These are phyloP conservation scores for Diorhabda sublineata DNA, from an alignment of 1,140 invertebrate species.

Conservation along the genomic window DNA sequence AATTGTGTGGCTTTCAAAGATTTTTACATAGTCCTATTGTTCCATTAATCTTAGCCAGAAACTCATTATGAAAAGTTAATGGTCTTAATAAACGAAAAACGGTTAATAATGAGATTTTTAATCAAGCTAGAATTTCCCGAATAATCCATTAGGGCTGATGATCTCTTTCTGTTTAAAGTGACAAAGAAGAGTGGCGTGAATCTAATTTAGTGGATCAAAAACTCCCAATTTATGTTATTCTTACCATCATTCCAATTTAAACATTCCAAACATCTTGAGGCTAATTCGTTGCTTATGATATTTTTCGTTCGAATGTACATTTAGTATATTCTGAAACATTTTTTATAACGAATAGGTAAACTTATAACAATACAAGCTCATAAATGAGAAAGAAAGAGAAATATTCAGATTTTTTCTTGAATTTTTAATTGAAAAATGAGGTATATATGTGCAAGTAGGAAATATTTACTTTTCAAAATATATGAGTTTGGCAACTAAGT, in stretches of 20 bases:
- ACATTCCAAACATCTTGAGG: background rate
- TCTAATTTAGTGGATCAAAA: conserved; percentile 2
- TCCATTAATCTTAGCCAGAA: background rate
- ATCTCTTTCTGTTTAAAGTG: background rate
- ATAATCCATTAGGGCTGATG: background rate
- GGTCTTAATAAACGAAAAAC: background rate
- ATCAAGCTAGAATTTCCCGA: background rate
- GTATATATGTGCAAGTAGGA: too few relatives aligned
- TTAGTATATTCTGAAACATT: too few relatives aligned
- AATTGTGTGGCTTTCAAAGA: background rate
- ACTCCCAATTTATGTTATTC: background rate
- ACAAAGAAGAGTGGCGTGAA: conserved; percentile 1
- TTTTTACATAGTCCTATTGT: background rate
- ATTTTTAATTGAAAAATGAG: too few relatives aligned
- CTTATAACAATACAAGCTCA: too few relatives aligned
- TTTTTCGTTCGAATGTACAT: too few relatives aligned
- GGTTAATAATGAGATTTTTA: conserved; percentile 3
- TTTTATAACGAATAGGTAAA: too few relatives aligned
- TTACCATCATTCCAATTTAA: background rate
- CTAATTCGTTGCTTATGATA: too few relatives aligned
- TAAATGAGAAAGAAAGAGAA: too few relatives aligned
- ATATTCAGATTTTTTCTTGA: too few relatives aligned
- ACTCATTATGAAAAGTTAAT: conserved; percentile 1
- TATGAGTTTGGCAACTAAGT: too few relatives aligned
- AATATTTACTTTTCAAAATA: too few relatives aligned